These are phyloP conservation scores for Mus caroli DNA, from an alignment of 2,797 vertebrate genomes.

Conservation along the genomic window DNA sequence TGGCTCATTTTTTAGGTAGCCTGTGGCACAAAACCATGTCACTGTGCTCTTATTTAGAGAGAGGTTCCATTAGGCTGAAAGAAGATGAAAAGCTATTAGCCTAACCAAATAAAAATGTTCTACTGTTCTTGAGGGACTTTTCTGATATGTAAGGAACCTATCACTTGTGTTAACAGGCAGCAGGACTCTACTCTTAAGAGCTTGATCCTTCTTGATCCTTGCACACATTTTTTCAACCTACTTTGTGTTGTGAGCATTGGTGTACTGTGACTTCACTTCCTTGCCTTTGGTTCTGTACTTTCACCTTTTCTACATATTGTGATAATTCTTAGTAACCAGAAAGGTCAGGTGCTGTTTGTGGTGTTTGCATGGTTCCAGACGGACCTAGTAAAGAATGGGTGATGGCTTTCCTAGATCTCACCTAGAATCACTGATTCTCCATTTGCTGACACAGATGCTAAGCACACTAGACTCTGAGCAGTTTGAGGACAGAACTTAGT, in stretches of 20 bases:
- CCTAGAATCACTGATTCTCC: background rate
- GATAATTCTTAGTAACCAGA: background rate
- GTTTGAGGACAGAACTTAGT: background rate
- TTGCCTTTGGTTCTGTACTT: background rate
- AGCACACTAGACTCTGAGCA: background rate
- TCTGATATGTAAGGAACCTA: conserved; percentile 59
- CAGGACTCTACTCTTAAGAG: background rate
- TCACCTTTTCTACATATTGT: background rate
- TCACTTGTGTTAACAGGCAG: background rate
- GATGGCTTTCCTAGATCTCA: background rate
- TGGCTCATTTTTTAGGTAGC: background rate
- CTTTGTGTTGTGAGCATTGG: background rate
- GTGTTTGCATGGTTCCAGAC: background rate
- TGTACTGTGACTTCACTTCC: background rate
- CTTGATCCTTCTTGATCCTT: conserved; percentile 48
- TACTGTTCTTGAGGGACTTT: conserved; percentile 4
- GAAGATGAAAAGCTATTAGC: conserved; percentile 61
- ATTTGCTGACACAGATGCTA: conserved; percentile 21
- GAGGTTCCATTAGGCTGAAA: conserved; percentile 29
- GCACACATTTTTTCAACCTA: background rate
- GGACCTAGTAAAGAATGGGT: background rate
- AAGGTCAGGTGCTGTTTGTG: background rate
- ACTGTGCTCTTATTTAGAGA: background rate
- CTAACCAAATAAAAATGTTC: conserved; percentile 67
- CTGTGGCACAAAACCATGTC: conserved; percentile 10